These are phyloP conservation scores for Trachelus troglodyta DNA, from an alignment of 2,888 invertebrate species.

Conservation along the genomic window DNA sequence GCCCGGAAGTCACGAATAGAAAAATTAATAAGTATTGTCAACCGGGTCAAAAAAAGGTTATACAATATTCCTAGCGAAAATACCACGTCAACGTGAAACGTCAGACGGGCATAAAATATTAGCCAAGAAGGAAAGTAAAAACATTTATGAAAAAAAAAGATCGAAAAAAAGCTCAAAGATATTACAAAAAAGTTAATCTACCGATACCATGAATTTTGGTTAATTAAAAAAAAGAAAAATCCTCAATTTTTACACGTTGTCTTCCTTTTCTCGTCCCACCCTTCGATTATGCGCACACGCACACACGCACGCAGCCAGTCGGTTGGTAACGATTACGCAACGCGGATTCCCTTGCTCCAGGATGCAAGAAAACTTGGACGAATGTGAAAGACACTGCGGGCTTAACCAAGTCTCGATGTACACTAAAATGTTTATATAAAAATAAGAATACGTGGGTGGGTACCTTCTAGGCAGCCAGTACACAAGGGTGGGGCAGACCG, in stretches of 20 bases:
- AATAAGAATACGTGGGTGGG: conserved; percentile 31
- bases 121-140: not conserved
- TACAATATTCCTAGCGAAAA: not conserved
- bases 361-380: not conserved
- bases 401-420: conserved; percentile 41
- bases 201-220: no score
- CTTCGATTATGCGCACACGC: no score
- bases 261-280: no score
- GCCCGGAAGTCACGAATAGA: not conserved
- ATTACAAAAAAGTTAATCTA: no score
- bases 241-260: no score
- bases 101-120: no score
- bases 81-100: not conserved
- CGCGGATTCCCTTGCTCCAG: not conserved
- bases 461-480: not conserved
- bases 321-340: not conserved
- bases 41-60: no score
- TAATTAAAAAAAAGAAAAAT: no score
- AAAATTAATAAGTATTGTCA: not conserved
- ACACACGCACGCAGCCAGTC: no score
- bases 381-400: conserved; percentile 30
- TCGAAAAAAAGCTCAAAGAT: no score
- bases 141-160: not conserved
- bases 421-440: conserved; percentile 58
- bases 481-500: not conserved